A percentile compares a stretch with the other conserved stretches of the same genome.
phyloP scores from a whole-genome alignment of 2,113 vertebrate genomes.

The Heterocephalus glaber region DNA sequence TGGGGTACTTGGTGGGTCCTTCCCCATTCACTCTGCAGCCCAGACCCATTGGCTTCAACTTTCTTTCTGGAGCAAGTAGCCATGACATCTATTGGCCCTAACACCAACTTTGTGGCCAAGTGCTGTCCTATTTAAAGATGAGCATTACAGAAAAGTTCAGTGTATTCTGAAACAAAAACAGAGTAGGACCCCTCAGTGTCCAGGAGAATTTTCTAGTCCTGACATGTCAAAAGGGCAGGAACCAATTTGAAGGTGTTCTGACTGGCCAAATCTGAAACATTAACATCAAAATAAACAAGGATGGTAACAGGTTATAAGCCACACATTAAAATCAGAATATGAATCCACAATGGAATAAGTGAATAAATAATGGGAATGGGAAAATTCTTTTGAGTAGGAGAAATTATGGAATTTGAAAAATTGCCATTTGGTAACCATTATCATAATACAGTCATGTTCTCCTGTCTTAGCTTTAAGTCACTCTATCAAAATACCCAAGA shows the following conservation, averaged over 20 bases:
- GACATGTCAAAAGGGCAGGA: neutral
- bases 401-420: slow-evolving; percentile 37
- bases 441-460: neutral
- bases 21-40: neutral
- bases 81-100: neutral
- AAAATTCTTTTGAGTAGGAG: neutral
- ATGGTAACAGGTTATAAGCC: neutral
- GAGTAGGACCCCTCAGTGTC: neutral
- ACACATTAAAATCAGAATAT: slow-evolving; percentile 4
- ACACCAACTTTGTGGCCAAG: neutral
- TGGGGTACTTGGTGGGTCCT: neutral
- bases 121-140: slow-evolving; percentile 42
- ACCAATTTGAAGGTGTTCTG: neutral
- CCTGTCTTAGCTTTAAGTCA: neutral
- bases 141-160: slow-evolving; percentile 5
- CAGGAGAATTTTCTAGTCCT: neutral
- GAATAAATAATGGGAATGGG: neutral
- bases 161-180: slow-evolving; percentile 36
- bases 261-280: neutral
- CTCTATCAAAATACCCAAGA: neutral
- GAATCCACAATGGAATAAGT: neutral
- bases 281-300: neutral
- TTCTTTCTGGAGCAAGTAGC: neutral
- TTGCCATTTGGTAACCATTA: neutral
- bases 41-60: neutral